Conservation (phyloP, 2,888 invertebrate species). For the Limnephilus lunatus region DNA sequence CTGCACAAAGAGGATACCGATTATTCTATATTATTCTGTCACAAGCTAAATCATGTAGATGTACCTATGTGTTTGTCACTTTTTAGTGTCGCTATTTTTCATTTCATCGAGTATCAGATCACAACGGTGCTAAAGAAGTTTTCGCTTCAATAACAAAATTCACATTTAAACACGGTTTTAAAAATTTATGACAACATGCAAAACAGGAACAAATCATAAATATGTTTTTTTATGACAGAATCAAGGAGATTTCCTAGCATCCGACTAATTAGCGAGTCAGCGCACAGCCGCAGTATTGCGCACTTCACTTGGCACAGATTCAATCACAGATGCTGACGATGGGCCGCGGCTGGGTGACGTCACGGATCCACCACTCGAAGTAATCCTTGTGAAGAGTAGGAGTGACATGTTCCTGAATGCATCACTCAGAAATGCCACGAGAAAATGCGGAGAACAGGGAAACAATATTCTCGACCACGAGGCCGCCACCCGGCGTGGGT, state of each 20-base stretch:
- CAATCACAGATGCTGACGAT: slow-evolving; percentile 18
- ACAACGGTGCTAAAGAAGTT: too few relatives aligned
- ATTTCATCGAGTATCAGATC: too few relatives aligned
- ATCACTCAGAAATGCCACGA: background rate
- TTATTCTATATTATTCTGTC: too few relatives aligned
- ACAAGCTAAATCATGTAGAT: too few relatives aligned
- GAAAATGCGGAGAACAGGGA: background rate
- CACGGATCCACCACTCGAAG: slow-evolving; percentile 7
- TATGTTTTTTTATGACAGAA: background rate
- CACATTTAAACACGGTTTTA: background rate
- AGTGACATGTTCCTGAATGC: slow-evolving; percentile 41
- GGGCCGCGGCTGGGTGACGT: background rate
- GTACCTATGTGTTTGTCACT: too few relatives aligned
- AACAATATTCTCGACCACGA: slow-evolving; percentile 25
- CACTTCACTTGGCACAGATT: slow-evolving; percentile 36
- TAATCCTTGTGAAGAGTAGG: slow-evolving; percentile 35
- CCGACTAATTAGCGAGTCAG: background rate
- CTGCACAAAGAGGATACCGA: too few relatives aligned
- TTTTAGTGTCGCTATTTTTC: too few relatives aligned
- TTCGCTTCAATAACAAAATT: too few relatives aligned
- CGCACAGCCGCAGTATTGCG: background rate
- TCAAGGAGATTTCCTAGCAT: background rate
- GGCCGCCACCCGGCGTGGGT: slow-evolving; percentile 13
- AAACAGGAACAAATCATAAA: background rate
- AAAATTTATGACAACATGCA: background rate